Evolutionary conservation across 2,888 invertebrate genomes (phyloP).

Genomic region (Trissolcus brochymenae): DNA sequence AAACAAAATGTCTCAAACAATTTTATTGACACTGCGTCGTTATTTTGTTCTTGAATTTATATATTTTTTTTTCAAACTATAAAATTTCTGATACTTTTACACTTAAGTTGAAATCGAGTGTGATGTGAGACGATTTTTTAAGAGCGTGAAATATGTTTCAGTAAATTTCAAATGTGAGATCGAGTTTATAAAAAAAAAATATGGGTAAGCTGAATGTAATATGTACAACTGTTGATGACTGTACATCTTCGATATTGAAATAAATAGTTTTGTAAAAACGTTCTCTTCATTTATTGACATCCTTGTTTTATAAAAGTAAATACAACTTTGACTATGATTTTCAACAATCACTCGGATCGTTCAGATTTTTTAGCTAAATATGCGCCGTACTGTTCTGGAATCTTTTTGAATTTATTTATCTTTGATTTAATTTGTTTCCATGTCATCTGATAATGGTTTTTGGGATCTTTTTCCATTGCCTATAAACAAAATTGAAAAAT

Average conservation of each 20-base stretch:
- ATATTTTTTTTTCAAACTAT: too few relatives aligned
- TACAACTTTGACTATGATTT: neutral
- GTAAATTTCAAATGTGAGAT: too few relatives aligned
- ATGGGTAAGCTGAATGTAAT: too few relatives aligned
- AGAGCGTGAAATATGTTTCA: neutral
- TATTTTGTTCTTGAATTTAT: too few relatives aligned
- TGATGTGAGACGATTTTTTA: neutral
- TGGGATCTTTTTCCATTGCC: constrained; percentile 91
- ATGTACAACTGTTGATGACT: too few relatives aligned
- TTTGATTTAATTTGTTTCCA: constrained; percentile 92
- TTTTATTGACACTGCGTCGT: too few relatives aligned
- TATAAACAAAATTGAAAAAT: constrained; percentile 65
- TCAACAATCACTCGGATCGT: constrained; percentile 7
- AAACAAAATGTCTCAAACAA: neutral
- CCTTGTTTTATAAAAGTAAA: too few relatives aligned
- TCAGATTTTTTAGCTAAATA: constrained; percentile 77
- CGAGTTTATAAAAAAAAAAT: too few relatives aligned
- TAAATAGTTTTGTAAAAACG: too few relatives aligned
- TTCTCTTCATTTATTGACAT: too few relatives aligned
- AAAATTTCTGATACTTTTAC: neutral
- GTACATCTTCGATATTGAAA: too few relatives aligned
- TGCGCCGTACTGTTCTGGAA: constrained; percentile 87
- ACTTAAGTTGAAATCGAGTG: neutral
- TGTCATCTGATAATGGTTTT: constrained; percentile 93
- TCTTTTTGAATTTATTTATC: constrained; percentile 88